Evolutionary conservation across 2,888 invertebrate species (phyloP), one percentile per base, ranked within the genome.

Genomic region (Machimus atricapillus): DNA sequence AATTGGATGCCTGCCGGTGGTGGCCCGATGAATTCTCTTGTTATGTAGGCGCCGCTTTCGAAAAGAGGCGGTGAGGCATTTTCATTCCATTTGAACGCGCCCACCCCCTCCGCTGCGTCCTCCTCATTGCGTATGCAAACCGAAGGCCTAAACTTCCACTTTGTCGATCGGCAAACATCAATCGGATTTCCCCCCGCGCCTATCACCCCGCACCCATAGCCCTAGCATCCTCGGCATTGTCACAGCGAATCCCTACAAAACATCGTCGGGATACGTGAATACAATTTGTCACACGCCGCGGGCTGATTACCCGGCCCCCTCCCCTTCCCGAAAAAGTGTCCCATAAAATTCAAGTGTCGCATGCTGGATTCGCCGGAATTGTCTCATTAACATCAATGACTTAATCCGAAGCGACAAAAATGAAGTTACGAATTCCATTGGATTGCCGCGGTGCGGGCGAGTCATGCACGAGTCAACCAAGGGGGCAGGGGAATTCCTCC

Each of bases 91-190:
- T 14, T 8, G 27, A 56, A 34, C 52, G 52, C 27, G 43, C 14
- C 23, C 23, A 40, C 40, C 40, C 8, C 43, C 8, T 46, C 37
- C 66, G 9, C 27, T 12, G 27, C 27, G 27, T 23, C 23, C 23
- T 3, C 23, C 83, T 83, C 66, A 83, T 83, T 83, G 58, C 66
- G 73, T 66, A 83, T 83, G 58, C 83, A 83, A 83, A 83, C 73
- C 58, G 27, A 83, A 83, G n/a, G 34, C 27, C 56, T 31, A 16
- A 81, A 56, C 56, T 56, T 56, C 81, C 27, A 31, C 34, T 52
- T 81, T 52, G 14, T 31, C 31, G 56, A 81, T 81, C 52, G 56
- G 34, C 81, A 81, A 81, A 56, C 56, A 81, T 56, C 81, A 56
- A 81, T 81, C 52, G 81, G 81, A 81, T 78, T 78, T 78, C 23